These are phyloP conservation scores for Onychomys torridus DNA, from an alignment of 2,797 vertebrate species.

Conservation along the genomic window DNA sequence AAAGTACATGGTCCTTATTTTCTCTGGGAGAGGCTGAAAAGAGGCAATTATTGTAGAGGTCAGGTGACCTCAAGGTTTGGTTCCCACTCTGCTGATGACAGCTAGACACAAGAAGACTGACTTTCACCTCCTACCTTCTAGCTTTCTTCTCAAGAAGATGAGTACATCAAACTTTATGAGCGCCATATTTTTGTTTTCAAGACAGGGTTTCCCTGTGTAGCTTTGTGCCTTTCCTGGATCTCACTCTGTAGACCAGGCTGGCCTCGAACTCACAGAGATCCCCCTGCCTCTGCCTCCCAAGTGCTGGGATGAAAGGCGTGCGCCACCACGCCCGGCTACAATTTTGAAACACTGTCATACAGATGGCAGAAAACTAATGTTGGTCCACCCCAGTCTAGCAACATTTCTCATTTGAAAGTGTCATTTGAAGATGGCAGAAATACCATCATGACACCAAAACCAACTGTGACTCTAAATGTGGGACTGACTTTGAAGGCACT, in stretches of 20 bases:
- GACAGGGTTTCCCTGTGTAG: too few species aligned
- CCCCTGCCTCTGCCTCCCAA: too few species aligned
- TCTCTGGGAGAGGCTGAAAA: not conserved
- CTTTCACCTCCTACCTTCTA: not conserved
- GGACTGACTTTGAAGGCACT: not conserved
- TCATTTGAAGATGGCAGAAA: constrained; percentile 28
- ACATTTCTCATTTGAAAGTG: constrained; percentile 34
- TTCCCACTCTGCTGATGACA: not conserved
- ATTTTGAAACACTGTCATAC: constrained; percentile 23
- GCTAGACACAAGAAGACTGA: not conserved
- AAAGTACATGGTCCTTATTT: not conserved
- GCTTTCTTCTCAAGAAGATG: constrained; percentile 28
- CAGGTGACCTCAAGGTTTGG: not conserved
- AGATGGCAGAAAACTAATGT: constrained; percentile 49
- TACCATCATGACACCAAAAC: not conserved
- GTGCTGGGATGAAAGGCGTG: too few species aligned
- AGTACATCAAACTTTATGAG: not conserved
- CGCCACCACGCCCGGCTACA: too few species aligned
- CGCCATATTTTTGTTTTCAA: not conserved
- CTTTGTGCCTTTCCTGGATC: too few species aligned
- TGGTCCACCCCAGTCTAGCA: constrained; percentile 11
- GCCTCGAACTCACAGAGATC: too few species aligned
- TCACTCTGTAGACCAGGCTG: too few species aligned
- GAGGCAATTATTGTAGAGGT: not conserved
- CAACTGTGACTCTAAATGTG: not conserved